A percentile compares a stretch with the other conserved stretches of the same genome.
These are phyloP conservation scores for Aphodius granarius DNA, from an alignment of 2,888 invertebrate species.

Conservation along the genomic window DNA sequence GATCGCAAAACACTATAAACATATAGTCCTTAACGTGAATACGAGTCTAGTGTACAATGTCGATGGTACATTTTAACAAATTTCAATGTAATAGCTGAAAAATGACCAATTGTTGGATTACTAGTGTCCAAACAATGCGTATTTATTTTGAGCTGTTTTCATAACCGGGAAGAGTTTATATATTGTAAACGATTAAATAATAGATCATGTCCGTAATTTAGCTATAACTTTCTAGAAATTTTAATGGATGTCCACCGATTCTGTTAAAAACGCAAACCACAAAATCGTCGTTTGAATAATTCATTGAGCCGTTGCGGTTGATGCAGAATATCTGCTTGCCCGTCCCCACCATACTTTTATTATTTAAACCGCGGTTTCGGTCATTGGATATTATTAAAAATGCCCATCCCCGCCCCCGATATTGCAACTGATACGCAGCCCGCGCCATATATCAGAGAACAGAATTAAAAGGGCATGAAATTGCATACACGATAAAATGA, in stretches of 20 bases:
- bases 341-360: not conserved
- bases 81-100: too few relatives aligned
- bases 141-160: too few relatives aligned
- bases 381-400: not conserved
- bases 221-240: not conserved
- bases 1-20: not conserved
- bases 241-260: not conserved
- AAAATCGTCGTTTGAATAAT: not conserved
- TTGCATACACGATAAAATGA: not conserved
- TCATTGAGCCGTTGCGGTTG: not conserved
- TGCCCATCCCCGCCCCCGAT: not conserved
- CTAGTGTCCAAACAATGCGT: too few relatives aligned
- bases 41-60: not conserved
- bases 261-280: not conserved
- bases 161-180: too few relatives aligned
- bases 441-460: not conserved
- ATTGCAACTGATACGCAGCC: not conserved
- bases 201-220: not conserved
- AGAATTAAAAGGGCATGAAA: not conserved
- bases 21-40: not conserved
- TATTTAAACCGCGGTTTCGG: not conserved
- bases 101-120: too few relatives aligned
- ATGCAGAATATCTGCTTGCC: not conserved
- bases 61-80: not conserved
- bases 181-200: not conserved